Conservation (phyloP, 2,888 invertebrate species). For the Marronus borbonicus region DNA sequence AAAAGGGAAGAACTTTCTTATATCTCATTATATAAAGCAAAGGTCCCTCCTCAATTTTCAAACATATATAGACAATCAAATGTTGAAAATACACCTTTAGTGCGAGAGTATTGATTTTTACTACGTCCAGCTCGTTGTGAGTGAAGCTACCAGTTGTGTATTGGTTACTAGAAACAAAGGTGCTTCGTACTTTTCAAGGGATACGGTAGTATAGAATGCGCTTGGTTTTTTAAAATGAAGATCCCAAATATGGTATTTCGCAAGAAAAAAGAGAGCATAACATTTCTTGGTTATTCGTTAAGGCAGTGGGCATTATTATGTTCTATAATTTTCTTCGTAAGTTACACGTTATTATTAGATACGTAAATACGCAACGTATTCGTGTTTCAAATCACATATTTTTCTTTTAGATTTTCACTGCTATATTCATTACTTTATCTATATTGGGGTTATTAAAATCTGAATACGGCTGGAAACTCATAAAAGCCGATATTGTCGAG, state of each 20-base stretch:
- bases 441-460: conserved; percentile 63
- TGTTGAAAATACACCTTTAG: conserved; percentile 38
- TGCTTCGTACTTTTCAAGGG: not conserved
- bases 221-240: conserved; percentile 6
- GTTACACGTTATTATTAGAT: conserved; percentile 50
- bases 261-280: conserved; percentile 25
- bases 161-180: not conserved
- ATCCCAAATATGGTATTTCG: conserved; percentile 25
- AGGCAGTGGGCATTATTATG: conserved; percentile 61
- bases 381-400: conserved; percentile 16
- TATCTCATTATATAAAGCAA: too few species aligned
- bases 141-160: conserved; percentile 22
- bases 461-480: conserved; percentile 62
- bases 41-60: too few species aligned
- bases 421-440: conserved; percentile 61
- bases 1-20: too few species aligned
- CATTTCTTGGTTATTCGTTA: conserved; percentile 51
- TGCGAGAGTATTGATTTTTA: conserved; percentile 45
- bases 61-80: conserved; percentile 9
- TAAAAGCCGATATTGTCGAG: conserved; percentile 62
- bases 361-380: not conserved
- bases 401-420: conserved; percentile 60
- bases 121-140: conserved; percentile 14
- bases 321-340: conserved; percentile 62
- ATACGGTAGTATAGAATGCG: not conserved